Conservation (phyloP, 2,888 invertebrate species). For the Blastobasis adustella region DNA sequence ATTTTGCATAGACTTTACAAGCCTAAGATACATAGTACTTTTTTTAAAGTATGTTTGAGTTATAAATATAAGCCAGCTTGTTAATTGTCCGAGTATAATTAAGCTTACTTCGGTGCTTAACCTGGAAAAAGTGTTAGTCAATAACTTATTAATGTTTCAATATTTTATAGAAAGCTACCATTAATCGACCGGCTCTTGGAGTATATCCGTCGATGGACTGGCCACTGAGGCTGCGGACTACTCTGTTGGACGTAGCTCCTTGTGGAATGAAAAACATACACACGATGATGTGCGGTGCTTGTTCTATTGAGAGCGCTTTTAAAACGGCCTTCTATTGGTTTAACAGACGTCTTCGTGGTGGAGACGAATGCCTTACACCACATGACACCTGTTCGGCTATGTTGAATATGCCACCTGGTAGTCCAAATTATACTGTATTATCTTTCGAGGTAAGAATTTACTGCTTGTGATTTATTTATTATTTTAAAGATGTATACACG, state of each 20-base stretch:
- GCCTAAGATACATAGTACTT: not conserved
- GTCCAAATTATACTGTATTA: conserved; percentile 86
- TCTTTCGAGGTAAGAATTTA: conserved; percentile 82
- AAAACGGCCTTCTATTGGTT: conserved; percentile 95
- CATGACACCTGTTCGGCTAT: conserved; percentile 89
- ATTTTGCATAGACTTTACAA: not conserved
- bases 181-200: conserved; percentile 97
- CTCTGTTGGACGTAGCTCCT: conserved; percentile 87
- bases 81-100: not conserved
- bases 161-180: conserved; percentile 79
- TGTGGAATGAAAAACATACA: conserved; percentile 84
- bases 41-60: not conserved
- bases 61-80: not conserved
- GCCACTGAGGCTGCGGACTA: conserved; percentile 82
- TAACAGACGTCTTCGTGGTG: conserved; percentile 82
- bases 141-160: not conserved
- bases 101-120: not conserved
- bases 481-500: not conserved
- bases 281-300: conserved; percentile 98
- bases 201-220: conserved; percentile 94
- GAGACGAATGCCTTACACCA: conserved; percentile 77
- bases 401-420: conserved; percentile 90
- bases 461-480: not conserved
- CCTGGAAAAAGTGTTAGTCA: not conserved
- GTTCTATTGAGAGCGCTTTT: conserved; percentile 97